These are phyloP conservation scores for Centropus unirufus DNA, from an alignment of 2,113 vertebrate species.

Conservation along the genomic window DNA sequence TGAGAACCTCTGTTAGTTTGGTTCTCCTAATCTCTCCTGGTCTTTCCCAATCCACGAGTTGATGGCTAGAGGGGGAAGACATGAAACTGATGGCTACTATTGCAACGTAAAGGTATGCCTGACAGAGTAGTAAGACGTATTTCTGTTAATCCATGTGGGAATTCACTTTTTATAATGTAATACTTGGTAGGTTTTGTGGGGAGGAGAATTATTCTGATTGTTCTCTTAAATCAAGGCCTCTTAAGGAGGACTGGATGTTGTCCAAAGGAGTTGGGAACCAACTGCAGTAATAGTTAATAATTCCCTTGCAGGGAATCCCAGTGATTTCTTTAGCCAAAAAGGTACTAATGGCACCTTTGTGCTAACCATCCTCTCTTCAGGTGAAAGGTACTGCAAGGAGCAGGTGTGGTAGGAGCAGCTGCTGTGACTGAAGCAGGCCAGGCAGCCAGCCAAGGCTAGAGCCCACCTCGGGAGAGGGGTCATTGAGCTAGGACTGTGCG, in stretches of 20 bases:
- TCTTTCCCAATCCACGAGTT: background rate
- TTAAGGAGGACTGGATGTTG: background rate
- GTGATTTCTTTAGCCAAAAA: background rate
- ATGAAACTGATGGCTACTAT: background rate
- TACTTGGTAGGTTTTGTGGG: background rate
- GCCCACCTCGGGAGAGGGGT: background rate
- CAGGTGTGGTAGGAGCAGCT: background rate
- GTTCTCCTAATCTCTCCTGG: background rate
- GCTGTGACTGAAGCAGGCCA: background rate
- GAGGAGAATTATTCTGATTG: background rate
- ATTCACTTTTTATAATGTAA: background rate
- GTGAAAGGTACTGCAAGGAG: background rate
- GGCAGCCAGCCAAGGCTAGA: background rate
- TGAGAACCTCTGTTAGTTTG: background rate
- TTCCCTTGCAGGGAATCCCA: background rate
- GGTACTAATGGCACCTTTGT: background rate
- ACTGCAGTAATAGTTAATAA: background rate
- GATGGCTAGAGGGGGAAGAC: too few relatives aligned
- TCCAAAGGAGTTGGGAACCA: background rate
- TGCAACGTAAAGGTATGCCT: background rate
- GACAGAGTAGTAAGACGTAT: background rate
- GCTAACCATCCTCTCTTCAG: background rate
- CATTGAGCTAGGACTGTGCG: fast-evolving
- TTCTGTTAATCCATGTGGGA: background rate
- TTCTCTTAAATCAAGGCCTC: background rate